These are phyloP conservation scores for Rhyacichthys aspro DNA, from an alignment of 2,797 vertebrate species.

Conservation along the genomic window DNA sequence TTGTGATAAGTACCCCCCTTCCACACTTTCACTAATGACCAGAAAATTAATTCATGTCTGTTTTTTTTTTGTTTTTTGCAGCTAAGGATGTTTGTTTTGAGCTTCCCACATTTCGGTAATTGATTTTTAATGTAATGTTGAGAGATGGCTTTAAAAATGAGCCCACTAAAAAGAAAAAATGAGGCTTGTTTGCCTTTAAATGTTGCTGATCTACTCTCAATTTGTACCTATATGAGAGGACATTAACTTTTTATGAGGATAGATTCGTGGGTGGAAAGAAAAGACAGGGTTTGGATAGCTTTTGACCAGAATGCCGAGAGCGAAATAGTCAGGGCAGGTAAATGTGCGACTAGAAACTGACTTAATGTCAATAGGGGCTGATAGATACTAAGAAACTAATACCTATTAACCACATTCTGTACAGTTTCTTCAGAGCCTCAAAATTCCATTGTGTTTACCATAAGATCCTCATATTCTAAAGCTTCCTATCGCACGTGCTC, in stretches of 20 bases:
- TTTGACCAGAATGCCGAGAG: too few species aligned
- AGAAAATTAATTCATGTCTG: constrained; percentile 25
- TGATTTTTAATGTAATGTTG: constrained; percentile 21
- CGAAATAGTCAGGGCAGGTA: too few species aligned
- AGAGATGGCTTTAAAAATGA: background rate
- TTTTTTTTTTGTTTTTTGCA: too few species aligned
- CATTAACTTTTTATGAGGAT: constrained; percentile 65
- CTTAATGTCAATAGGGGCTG: too few species aligned
- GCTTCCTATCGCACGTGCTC: background rate
- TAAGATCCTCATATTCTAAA: background rate
- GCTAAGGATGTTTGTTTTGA: constrained; percentile 12
- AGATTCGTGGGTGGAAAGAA: constrained; percentile 49
- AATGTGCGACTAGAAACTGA: too few species aligned
- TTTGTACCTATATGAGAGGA: constrained; percentile 39
- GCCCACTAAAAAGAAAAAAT: constrained; percentile 5
- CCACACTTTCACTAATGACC: constrained; percentile 40
- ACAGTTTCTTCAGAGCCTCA: too few species aligned
- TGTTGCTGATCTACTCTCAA: constrained; percentile 40
- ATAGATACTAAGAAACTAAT: too few species aligned
- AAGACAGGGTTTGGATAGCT: constrained; percentile 13
- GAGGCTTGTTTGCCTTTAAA: constrained; percentile 33
- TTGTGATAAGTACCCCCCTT: constrained; percentile 23
- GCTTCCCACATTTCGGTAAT: constrained; percentile 28
- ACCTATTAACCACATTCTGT: too few species aligned
- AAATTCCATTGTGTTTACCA: too few species aligned